A percentile compares a stretch with the other conserved stretches of the same genome.
Conservation (phyloP, 2,888 invertebrate genomes). For the Limnephilus rhombicus region DNA sequence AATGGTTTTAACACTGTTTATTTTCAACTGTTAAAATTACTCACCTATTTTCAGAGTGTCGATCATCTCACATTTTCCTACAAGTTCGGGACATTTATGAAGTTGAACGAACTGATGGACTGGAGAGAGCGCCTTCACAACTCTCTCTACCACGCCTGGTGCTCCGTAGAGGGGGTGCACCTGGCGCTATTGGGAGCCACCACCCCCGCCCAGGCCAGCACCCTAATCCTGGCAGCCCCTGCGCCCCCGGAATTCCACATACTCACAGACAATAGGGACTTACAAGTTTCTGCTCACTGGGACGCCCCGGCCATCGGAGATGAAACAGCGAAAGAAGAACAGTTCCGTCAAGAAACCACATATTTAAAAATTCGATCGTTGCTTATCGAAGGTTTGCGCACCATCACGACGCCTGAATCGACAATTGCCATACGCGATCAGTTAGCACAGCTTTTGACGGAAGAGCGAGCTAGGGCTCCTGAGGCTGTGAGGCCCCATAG, state of each 20-base stretch:
- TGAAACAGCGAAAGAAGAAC: not conserved
- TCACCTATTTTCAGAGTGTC: constrained; percentile 81
- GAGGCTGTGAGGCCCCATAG: constrained; percentile 9
- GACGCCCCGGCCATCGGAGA: constrained; percentile 22
- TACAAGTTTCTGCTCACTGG: constrained; percentile 79
- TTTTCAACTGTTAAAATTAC: not conserved
- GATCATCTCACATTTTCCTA: constrained; percentile 95
- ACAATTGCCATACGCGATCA: not conserved
- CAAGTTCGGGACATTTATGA: constrained; percentile 95
- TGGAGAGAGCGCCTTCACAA: constrained; percentile 89
- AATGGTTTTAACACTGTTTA: too few relatives aligned
- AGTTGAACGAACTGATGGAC: constrained; percentile 92
- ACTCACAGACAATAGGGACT: constrained; percentile 87
- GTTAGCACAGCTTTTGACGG: not conserved
- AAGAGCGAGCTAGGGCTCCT: constrained; percentile 5
- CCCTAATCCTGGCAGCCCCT: constrained; percentile 44
- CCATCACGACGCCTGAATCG: not conserved
- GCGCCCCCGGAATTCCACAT: constrained; percentile 74
- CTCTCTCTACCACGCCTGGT: constrained; percentile 86
- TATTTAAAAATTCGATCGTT: constrained; percentile 8
- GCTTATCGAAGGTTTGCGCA: not conserved
- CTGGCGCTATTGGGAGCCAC: constrained; percentile 78
- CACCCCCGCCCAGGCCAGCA: constrained; percentile 44
- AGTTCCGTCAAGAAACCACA: not conserved
- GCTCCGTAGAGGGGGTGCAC: constrained; percentile 83